These are phyloP conservation scores for Aphis craccivora DNA, from an alignment of 1,140 invertebrate species.

Conservation along the genomic window DNA sequence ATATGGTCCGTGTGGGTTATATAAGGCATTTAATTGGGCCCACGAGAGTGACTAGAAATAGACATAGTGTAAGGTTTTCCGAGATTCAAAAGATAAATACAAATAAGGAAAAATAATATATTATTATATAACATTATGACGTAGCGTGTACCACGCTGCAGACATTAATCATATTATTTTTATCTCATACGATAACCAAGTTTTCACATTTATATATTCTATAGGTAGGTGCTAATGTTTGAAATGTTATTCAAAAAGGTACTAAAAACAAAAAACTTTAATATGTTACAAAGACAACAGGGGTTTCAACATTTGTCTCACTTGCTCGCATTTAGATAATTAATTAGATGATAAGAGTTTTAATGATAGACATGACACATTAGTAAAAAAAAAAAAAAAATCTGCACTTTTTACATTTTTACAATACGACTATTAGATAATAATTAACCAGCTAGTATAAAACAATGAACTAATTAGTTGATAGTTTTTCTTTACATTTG, in stretches of 20 bases:
- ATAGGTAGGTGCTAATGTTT: not conserved
- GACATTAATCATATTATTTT: not conserved
- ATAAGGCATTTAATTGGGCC: conserved; percentile 22
- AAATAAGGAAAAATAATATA: not conserved
- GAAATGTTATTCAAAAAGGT: not conserved
- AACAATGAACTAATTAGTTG: not conserved
- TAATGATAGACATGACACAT: no score
- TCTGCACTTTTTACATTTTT: not conserved
- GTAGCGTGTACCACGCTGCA: not conserved
- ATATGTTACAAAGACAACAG: not conserved
- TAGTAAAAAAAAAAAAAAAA: no score
- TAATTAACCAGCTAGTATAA: no score
- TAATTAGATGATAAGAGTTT: not conserved
- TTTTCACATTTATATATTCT: not conserved
- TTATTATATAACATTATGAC: not conserved
- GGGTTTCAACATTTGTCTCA: not conserved
- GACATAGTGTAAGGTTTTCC: not conserved
- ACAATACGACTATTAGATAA: no score
- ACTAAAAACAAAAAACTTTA: no score
- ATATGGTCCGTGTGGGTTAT: not conserved
- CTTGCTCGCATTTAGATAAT: not conserved
- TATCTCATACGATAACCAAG: not conserved
- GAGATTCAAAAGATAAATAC: not conserved
- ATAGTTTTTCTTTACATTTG: not conserved
- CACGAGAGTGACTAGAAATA: not conserved